Base-by-base conservation (phyloP, 2,888 invertebrate species). In the Pyrgus malvae region DNA sequence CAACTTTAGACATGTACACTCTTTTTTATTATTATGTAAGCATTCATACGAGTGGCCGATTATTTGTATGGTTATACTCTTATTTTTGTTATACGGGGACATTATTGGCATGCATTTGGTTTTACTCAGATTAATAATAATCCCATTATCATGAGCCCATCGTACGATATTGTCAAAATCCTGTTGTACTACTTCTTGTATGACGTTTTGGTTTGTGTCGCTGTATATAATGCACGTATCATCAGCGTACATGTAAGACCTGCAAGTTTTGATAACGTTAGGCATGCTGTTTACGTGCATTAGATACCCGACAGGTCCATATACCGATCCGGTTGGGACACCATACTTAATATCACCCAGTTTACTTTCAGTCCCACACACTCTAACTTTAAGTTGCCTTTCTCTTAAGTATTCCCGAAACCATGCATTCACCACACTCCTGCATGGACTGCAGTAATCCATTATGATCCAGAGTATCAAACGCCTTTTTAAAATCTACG, bases 281-380 rank as follows among this genome's bases (percentile, higher is more conserved):
- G 41, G 6, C 29, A 63, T 49, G 16, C 57, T 51, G 23, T 63
- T 63, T 0, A 63, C 63, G 38, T 59, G 58, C 55, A 60, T 60
- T 12, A 57, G 37, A 48, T 60, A 63, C 7, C 63, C 58, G 5
- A 62, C 46, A 4, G 59, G 61, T 12, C 57, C 61, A 38, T 46
- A 59, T 1, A 61, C 56, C 1, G 58, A 58, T 2, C 60, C 60
- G n/a, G 61, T 59, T 0, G 59, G 59, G 1, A 63, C 59, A 12
- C 63, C 58, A 19, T 17, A 25, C 2, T 14, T 40, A 3, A 48
- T 37, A 9, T 23, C 1, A n/a, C 48, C 48, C 9, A n/a, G 9
- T 14, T 25, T 33, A 37, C 48, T 48, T 0, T 48, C 48, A 3
- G 8, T 2, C n/a, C 31, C 23, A 33, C 31, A 27, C 5, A 37